Evolutionary conservation across 2,797 vertebrate genomes (phyloP).

Genomic region (Anguilla marmorata): DNA sequence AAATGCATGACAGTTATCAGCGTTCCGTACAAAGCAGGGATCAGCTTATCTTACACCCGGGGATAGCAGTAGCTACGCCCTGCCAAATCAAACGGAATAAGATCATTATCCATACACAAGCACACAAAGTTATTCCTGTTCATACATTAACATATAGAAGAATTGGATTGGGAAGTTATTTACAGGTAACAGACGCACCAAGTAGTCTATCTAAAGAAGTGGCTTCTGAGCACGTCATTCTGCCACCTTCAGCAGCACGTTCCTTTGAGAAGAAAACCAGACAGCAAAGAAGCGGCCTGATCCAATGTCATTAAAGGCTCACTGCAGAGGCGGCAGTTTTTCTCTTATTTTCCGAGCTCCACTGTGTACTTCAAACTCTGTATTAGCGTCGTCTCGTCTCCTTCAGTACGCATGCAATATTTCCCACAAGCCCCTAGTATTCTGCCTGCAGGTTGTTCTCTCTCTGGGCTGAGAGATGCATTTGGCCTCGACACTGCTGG

Average conservation of each 20-base stretch:
- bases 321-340: not conserved
- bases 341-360: not conserved
- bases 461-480: conserved; percentile 17
- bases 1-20: not conserved
- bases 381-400: not conserved
- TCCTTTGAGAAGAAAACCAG: not conserved
- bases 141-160: not conserved
- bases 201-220: not conserved
- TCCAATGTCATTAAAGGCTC: not conserved
- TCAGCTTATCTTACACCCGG: not conserved
- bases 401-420: not conserved
- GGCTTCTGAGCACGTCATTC: not conserved
- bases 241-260: not conserved
- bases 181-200: not conserved
- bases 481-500: not conserved
- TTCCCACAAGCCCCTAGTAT: conserved; percentile 20
- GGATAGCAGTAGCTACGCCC: not conserved
- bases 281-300: not conserved
- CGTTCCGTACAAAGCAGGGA: not conserved
- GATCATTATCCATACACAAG: not conserved
- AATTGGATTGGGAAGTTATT: not conserved
- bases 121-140: not conserved
- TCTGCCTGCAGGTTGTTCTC: conserved; percentile 17
- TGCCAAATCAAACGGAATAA: not conserved
- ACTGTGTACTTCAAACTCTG: not conserved